A percentile compares a stretch with the other conserved stretches of the same genome.
These are phyloP conservation scores for Buceros bicornis DNA, from an alignment of 2,797 vertebrate species.

Conservation along the genomic window DNA sequence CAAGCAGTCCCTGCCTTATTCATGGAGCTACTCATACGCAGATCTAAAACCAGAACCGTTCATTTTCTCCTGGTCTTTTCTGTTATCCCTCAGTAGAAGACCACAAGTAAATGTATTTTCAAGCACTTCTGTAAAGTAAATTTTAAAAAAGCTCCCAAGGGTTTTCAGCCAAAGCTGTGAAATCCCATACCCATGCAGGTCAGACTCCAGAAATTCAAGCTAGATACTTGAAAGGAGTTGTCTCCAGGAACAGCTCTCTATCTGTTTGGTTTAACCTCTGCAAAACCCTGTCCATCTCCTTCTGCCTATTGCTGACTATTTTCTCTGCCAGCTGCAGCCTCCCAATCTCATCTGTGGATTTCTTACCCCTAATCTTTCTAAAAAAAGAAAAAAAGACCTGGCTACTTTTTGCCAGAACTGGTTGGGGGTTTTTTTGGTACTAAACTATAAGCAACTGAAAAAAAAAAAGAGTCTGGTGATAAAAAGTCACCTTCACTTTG, in stretches of 20 bases:
- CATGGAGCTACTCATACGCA: background rate
- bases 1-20: background rate
- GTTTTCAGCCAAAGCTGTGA: background rate
- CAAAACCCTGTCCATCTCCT: background rate
- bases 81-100: background rate
- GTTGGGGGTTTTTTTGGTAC: background rate
- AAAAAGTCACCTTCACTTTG: background rate
- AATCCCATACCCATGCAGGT: background rate
- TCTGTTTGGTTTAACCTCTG: background rate
- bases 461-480: background rate
- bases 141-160: background rate
- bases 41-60: background rate
- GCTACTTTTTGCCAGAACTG: background rate
- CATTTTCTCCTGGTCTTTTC: background rate
- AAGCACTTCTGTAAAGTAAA: background rate
- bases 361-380: background rate
- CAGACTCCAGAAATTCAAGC: background rate
- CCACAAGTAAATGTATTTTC: background rate
- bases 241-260: background rate
- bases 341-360: background rate
- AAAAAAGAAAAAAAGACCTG: background rate
- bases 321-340: background rate
- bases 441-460: background rate
- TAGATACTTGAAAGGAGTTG: background rate
- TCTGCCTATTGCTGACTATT: background rate